phyloP scores from a whole-genome alignment of 2,797 vertebrate species.

The Vipera latastei region DNA sequence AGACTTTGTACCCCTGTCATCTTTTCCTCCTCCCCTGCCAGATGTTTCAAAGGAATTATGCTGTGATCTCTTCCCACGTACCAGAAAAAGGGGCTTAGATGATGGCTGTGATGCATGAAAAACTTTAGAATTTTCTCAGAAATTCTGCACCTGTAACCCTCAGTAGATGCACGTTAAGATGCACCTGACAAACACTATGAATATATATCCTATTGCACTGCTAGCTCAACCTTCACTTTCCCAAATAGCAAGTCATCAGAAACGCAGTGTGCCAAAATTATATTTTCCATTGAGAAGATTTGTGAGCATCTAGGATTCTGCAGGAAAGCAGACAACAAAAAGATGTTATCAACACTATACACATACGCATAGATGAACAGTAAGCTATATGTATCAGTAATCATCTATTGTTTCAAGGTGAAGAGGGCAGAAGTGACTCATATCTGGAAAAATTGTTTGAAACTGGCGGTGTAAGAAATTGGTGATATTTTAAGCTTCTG shows the following conservation, averaged over 20 bases:
- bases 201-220: neutral
- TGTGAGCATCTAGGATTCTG: slow-evolving; percentile 39
- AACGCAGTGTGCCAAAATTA: neutral
- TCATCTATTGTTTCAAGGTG: slow-evolving; percentile 27
- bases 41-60: neutral
- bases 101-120: neutral
- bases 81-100: neutral
- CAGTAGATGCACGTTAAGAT: neutral
- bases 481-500: slow-evolving; percentile 16
- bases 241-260: neutral
- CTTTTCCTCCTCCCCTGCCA: neutral
- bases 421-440: slow-evolving; percentile 16
- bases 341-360: slow-evolving; percentile 40
- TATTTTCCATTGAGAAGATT: slow-evolving; percentile 30
- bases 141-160: neutral
- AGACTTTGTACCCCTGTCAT: neutral
- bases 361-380: slow-evolving; percentile 43
- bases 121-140: neutral
- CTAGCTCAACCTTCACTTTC: neutral
- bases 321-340: slow-evolving; percentile 40
- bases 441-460: slow-evolving; percentile 7
- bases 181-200: neutral
- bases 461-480: slow-evolving; percentile 23
- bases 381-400: slow-evolving; percentile 45
- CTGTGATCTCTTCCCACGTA: too few relatives aligned